These are phyloP conservation scores for Drosophila neutralis DNA, from an alignment of 2,888 invertebrate genomes.

Conservation along the genomic window DNA sequence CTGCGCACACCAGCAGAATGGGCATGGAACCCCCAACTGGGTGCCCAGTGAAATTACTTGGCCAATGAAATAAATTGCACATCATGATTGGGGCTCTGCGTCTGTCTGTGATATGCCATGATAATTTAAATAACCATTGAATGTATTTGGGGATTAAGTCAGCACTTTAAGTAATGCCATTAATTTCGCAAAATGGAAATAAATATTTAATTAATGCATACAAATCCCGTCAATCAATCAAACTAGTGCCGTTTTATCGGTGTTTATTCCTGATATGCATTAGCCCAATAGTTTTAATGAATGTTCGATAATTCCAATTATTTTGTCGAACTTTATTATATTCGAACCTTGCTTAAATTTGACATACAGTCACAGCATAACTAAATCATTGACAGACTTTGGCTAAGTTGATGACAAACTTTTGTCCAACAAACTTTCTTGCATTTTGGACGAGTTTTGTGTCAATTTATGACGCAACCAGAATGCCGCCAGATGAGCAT, in stretches of 20 bases:
- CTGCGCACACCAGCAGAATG: conserved; percentile 13
- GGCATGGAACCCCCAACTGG: not conserved
- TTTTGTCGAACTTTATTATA: conserved; percentile 34
- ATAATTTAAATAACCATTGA: conserved; percentile 23
- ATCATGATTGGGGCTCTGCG: not conserved
- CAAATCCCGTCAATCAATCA: not conserved
- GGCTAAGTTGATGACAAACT: conserved; percentile 54
- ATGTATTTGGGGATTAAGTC: conserved; percentile 20
- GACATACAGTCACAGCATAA: conserved; percentile 48
- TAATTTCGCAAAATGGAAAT: not conserved
- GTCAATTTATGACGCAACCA: not conserved
- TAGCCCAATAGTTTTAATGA: conserved; percentile 8
- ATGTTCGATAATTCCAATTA: conserved; percentile 51
- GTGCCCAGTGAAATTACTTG: conserved; percentile 6
- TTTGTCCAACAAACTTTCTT: conserved; percentile 62
- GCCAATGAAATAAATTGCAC: conserved; percentile 19
- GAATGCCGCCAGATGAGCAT: not conserved
- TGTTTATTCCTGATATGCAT: not conserved
- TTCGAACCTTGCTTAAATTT: conserved; percentile 43
- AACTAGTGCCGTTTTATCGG: not conserved
- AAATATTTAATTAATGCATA: not conserved
- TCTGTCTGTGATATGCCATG: conserved; percentile 1
- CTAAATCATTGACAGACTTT: conserved; percentile 61
- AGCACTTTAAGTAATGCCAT: conserved; percentile 5
- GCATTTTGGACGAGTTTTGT: conserved; percentile 15